Evolutionary conservation across 2,113 vertebrate species (phyloP).

Genomic region (Ochotona princeps): DNA sequence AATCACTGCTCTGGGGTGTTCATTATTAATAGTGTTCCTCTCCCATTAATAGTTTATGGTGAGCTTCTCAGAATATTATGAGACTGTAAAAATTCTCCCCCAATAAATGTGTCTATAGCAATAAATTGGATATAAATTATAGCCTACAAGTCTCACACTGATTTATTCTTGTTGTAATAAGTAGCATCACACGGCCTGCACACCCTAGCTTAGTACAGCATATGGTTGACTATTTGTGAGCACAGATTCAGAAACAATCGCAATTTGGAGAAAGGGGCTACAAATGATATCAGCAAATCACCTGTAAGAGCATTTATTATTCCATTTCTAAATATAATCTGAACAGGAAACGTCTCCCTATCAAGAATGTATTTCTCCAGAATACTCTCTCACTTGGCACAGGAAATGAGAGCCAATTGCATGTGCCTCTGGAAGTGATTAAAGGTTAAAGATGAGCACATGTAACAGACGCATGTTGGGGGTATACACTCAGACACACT

Average conservation of each 20-base stretch:
- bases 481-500: fast-evolving
- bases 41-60: slow-evolving; percentile 83
- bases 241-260: background rate
- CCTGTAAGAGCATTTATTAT: background rate
- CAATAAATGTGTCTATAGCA: slow-evolving; percentile 84
- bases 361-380: background rate
- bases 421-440: background rate
- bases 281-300: slow-evolving; percentile 22
- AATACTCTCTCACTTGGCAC: background rate
- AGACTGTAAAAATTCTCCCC: slow-evolving; percentile 85
- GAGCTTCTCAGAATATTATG: slow-evolving; percentile 81
- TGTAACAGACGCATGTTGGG: background rate
- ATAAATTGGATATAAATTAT: slow-evolving; percentile 84
- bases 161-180: slow-evolving; percentile 80
- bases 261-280: background rate
- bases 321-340: background rate
- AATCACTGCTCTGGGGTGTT: slow-evolving; percentile 70
- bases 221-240: background rate
- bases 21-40: slow-evolving; percentile 82
- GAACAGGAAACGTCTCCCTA: background rate
- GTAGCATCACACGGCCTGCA: background rate
- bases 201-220: background rate
- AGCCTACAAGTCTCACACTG: slow-evolving; percentile 76
- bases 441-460: background rate
- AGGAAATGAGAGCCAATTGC: background rate